These are phyloP conservation scores for Philopedon plagiatum DNA, from an alignment of 2,888 invertebrate genomes.

Conservation along the genomic window DNA sequence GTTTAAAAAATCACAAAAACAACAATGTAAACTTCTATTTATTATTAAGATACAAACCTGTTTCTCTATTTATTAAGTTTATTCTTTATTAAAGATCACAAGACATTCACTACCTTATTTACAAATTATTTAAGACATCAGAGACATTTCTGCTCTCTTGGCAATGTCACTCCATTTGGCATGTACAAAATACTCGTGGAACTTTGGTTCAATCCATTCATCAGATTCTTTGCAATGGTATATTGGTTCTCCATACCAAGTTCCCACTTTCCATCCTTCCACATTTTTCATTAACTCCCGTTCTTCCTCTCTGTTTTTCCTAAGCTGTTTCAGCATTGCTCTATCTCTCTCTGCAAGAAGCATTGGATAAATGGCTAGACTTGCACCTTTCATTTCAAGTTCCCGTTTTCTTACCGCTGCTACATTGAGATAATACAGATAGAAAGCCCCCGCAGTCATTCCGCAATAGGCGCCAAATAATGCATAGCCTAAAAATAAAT, in stretches of 20 bases:
- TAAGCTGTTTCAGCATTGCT: conserved; percentile 84
- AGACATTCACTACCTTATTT: not conserved
- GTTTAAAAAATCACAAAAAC: no score
- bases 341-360: conserved; percentile 89
- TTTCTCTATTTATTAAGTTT: conserved; percentile 2
- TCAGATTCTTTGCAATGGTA: conserved; percentile 80
- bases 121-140: conserved; percentile 64
- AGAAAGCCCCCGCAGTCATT: conserved; percentile 73
- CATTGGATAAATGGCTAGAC: conserved; percentile 83
- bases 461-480: conserved; percentile 75
- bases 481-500: conserved; percentile 72
- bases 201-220: conserved; percentile 75
- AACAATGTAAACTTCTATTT: no score
- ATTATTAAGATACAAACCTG: not conserved
- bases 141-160: conserved; percentile 71
- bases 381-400: conserved; percentile 84
- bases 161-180: conserved; percentile 70
- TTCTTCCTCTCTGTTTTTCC: conserved; percentile 88
- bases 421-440: conserved; percentile 73
- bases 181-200: conserved; percentile 83
- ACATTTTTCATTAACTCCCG: conserved; percentile 90
- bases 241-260: conserved; percentile 87
- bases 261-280: conserved; percentile 77
- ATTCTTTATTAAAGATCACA: not conserved
- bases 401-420: conserved; percentile 72